Conservation (phyloP, 2,888 invertebrate species). For the Caenorhabditis sp. region DNA sequence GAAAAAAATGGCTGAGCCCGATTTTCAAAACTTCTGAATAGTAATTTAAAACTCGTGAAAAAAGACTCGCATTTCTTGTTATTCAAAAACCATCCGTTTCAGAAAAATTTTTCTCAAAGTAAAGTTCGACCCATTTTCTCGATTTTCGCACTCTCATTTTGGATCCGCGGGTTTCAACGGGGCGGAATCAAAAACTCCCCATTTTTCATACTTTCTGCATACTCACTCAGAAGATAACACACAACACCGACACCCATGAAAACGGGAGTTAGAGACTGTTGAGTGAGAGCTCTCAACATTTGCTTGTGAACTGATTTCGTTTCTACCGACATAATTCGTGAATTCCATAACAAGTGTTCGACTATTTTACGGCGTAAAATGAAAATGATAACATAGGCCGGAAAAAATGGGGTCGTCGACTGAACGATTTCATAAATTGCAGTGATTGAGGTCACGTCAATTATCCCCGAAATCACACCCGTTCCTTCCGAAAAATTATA, state of each 20-base stretch:
- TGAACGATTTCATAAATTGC: constrained; percentile 22
- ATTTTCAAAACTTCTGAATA: no score
- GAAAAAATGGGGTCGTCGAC: constrained; percentile 29
- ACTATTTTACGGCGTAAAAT: constrained; percentile 22
- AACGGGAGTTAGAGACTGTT: constrained; percentile 21
- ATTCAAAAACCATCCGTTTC: no score
- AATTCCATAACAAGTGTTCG: constrained; percentile 11
- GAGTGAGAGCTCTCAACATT: constrained; percentile 21
- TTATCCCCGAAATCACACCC: constrained; percentile 19
- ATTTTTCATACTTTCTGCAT: no score
- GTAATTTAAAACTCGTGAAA: no score
- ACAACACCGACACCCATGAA: constrained; percentile 17
- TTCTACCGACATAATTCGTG: constrained; percentile 19
- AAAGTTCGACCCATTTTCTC: no score
- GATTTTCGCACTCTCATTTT: no score
- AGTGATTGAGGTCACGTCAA: constrained; percentile 13
- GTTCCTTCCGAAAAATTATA: constrained; percentile 14
- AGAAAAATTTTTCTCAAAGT: no score
- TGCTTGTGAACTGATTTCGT: constrained; percentile 28
- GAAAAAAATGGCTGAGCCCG: no score
- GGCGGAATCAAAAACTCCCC: no score
- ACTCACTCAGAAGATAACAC: constrained; percentile 14
- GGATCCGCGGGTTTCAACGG: no score
- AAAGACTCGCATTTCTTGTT: no score
- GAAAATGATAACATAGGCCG: constrained; percentile 26